Evolutionary conservation across 2,797 vertebrate genomes (phyloP).

Genomic region (Lerista edwardsae): DNA sequence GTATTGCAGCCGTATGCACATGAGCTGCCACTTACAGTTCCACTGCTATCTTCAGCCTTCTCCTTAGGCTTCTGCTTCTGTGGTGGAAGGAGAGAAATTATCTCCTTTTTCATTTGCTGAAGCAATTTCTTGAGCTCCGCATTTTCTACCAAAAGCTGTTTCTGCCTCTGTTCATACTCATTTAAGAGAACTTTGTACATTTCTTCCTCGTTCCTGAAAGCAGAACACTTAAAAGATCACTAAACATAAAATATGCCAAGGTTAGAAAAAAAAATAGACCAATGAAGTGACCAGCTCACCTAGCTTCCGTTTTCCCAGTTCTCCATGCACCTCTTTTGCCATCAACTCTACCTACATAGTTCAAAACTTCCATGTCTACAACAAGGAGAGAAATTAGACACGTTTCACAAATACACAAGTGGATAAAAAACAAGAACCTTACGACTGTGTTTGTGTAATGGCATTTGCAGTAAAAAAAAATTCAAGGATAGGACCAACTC

Average conservation of each 20-base stretch:
- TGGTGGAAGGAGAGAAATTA: conserved; percentile 91
- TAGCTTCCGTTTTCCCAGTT: conserved; percentile 88
- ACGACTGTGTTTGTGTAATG: neutral
- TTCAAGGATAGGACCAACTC: neutral
- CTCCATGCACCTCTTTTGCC: conserved; percentile 95
- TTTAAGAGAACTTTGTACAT: conserved; percentile 93
- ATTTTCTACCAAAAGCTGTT: conserved; percentile 90
- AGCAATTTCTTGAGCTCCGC: conserved; percentile 95
- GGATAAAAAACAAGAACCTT: neutral
- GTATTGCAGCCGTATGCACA: neutral
- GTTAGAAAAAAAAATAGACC: neutral
- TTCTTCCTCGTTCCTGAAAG: conserved; percentile 89
- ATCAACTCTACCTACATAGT: conserved; percentile 91
- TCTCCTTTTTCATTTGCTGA: conserved; percentile 98
- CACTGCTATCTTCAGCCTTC: conserved; percentile 80
- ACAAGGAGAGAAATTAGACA: conserved; percentile 26
- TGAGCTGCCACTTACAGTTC: conserved; percentile 78
- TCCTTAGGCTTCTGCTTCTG: conserved; percentile 79
- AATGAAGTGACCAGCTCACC: conserved; percentile 75
- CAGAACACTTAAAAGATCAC: conserved; percentile 56
- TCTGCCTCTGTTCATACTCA: conserved; percentile 91
- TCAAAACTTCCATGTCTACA: conserved; percentile 92
- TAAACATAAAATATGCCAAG: conserved; percentile 22
- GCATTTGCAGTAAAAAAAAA: neutral
- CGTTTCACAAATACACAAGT: neutral